Conservation (phyloP, 2,113 vertebrate species). For the Myrmecobius fasciatus region DNA sequence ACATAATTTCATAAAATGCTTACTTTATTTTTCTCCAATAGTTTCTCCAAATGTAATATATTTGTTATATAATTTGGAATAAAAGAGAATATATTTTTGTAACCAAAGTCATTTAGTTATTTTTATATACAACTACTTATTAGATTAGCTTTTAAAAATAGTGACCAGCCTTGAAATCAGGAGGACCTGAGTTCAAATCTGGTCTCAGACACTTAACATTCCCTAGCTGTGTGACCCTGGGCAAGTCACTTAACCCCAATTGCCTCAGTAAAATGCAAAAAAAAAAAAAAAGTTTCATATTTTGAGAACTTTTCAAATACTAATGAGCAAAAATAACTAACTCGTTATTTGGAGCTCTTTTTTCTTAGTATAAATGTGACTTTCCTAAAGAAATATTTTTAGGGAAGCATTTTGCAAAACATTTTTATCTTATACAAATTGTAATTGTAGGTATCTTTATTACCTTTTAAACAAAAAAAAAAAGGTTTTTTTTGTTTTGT, state of each 20-base stretch:
- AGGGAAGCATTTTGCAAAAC: conserved; percentile 13
- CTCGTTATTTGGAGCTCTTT: background rate
- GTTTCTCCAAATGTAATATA: background rate
- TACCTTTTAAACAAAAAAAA: background rate
- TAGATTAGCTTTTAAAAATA: background rate
- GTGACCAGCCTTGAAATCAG: too few species aligned
- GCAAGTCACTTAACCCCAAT: too few species aligned
- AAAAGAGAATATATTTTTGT: conserved; percentile 13
- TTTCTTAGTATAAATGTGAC: background rate
- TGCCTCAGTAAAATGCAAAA: too few species aligned
- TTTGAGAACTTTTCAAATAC: conserved; percentile 27
- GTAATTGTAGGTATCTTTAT: background rate
- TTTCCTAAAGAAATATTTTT: background rate
- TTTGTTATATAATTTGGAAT: background rate
- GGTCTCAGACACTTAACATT: too few species aligned
- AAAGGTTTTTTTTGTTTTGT: background rate
- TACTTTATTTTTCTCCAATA: background rate
- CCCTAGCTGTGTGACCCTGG: too few species aligned
- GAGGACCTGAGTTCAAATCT: too few species aligned
- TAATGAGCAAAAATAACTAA: conserved; percentile 36
- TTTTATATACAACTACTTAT: background rate
- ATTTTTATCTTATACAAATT: conserved; percentile 18
- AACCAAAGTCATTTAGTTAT: background rate
- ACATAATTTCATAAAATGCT: background rate
- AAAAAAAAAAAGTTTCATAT: too few species aligned